Base-by-base conservation (phyloP, 2,113 vertebrate genomes). In the Castor canadensis region DNA sequence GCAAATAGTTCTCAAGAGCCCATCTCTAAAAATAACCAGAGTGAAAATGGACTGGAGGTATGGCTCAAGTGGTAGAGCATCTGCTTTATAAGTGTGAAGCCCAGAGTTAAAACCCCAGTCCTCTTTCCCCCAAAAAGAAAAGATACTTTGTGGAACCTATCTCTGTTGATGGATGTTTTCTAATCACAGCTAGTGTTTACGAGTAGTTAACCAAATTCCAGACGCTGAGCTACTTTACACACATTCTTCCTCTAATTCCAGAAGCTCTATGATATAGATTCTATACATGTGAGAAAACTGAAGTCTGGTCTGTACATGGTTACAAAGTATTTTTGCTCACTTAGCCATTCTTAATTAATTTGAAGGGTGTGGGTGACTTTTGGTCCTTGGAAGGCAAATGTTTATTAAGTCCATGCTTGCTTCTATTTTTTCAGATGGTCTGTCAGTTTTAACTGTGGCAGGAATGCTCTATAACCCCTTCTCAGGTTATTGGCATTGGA, bases 401-500 rank as follows among this genome's bases (percentile, higher is more conserved):
- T 52, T 94, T 83, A 67, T 73, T 87, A 90, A 94, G 56, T 81
- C 17, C 88, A n/a, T 35, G 73, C 12, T 82, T 87, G 94, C 64
- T 94, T 81, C 28, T 62, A 12, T 69, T 97, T 95, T 96, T 85
- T 91, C 97, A 99, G 99, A 98, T 97, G 99, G 99, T 85, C 99
- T 99, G 93, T 98, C 94, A 2, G 99, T 99, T 87, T 98, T 98
- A 97, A 98, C 98, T 0, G 98, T 99, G 96, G 98, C 96, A 17
- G 99, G 99, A 82, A 99, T 99, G 99, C 35, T 99, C 90, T 99
- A 99, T 91, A 99, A 99, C 93, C 99, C 99, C 0, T 64, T 99
- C 22, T 99, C 87, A 0, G 98, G 99, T 80, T 97, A 96, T 3
- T 99, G 99, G 99, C 98, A 98, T 93, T 99, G 99, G 99, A 98